Evolutionary conservation across 2,797 vertebrate species (phyloP).

Genomic region (Benthosema pterotum): DNA sequence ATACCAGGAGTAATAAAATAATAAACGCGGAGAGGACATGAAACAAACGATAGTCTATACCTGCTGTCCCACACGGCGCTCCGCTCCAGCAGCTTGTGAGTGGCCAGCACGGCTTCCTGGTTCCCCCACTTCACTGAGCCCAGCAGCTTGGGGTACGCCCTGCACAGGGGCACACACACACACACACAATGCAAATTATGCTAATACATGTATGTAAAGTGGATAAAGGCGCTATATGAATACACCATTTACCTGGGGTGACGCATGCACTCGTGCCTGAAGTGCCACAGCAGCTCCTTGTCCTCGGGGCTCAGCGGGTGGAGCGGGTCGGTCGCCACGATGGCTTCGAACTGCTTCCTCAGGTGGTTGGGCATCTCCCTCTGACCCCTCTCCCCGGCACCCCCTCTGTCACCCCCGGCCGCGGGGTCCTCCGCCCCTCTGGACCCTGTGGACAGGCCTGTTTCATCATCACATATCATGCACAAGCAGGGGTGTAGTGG

Average conservation of each 20-base stretch:
- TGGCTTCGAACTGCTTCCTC: conserved; percentile 93
- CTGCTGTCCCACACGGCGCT: conserved; percentile 90
- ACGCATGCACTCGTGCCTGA: conserved; percentile 92
- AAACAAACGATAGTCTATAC: conserved; percentile 24
- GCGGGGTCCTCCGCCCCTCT: too few species aligned
- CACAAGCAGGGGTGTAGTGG: too few species aligned
- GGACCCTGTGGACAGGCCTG: too few species aligned
- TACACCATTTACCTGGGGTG: conserved; percentile 91
- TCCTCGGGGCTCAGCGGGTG: conserved; percentile 95
- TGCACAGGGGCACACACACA: conserved; percentile 36
- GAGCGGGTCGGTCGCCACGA: conserved; percentile 92
- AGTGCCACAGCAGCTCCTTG: conserved; percentile 98
- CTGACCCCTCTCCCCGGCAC: conserved; percentile 83
- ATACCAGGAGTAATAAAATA: too few species aligned
- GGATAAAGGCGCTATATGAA: too few species aligned
- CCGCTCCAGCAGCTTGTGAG: conserved; percentile 89
- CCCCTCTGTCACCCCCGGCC: conserved; percentile 71
- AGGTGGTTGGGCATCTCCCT: conserved; percentile 97
- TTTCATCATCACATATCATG: too few species aligned
- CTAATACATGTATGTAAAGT: too few species aligned
- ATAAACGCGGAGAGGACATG: too few species aligned
- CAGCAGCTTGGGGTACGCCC: conserved; percentile 95
- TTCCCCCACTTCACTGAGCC: conserved; percentile 95
- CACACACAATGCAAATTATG: too few species aligned
- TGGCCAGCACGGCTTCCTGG: conserved; percentile 91